Conservation (phyloP, 2,888 invertebrate genomes). For the Lasioglossum lativentre region DNA sequence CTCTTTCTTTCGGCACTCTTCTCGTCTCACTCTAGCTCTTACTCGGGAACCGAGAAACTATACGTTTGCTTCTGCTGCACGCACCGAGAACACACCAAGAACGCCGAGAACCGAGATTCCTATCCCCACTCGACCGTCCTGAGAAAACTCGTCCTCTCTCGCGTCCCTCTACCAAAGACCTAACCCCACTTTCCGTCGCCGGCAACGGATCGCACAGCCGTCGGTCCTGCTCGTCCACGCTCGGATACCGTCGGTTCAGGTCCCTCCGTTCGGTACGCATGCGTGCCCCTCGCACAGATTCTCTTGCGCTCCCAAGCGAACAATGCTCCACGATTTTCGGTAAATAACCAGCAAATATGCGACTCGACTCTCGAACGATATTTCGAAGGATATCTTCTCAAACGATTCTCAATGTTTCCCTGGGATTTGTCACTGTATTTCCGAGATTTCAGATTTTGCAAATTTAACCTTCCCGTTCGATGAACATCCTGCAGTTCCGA, state of each 20-base stretch:
- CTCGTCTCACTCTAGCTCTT: conserved; percentile 24
- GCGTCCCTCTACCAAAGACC: conserved; percentile 36
- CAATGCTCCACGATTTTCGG: conserved; percentile 24
- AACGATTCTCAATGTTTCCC: background rate
- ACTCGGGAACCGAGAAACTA: conserved; percentile 56
- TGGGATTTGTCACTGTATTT: background rate
- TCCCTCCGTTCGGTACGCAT: conserved; percentile 40
- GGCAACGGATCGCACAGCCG: conserved; percentile 44
- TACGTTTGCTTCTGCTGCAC: conserved; percentile 54
- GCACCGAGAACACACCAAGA: conserved; percentile 64
- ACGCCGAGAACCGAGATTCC: conserved; percentile 63
- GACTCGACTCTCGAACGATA: background rate
- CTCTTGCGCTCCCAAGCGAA: conserved; percentile 15
- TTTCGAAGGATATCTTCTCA: background rate
- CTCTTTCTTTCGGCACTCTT: background rate
- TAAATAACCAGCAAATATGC: background rate
- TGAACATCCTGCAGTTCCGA: background rate
- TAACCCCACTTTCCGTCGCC: conserved; percentile 59
- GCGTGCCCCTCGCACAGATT: conserved; percentile 30
- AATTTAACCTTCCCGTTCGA: background rate
- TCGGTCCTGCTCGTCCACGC: conserved; percentile 55
- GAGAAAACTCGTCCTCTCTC: conserved; percentile 40
- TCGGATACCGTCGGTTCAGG: conserved; percentile 58
- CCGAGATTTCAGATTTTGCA: background rate
- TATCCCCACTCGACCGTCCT: conserved; percentile 55